A percentile compares a stretch with the other conserved stretches of the same genome.
Evolutionary conservation across 2,113 vertebrate genomes (phyloP).

Genomic region (Xyrauchen texanus): DNA sequence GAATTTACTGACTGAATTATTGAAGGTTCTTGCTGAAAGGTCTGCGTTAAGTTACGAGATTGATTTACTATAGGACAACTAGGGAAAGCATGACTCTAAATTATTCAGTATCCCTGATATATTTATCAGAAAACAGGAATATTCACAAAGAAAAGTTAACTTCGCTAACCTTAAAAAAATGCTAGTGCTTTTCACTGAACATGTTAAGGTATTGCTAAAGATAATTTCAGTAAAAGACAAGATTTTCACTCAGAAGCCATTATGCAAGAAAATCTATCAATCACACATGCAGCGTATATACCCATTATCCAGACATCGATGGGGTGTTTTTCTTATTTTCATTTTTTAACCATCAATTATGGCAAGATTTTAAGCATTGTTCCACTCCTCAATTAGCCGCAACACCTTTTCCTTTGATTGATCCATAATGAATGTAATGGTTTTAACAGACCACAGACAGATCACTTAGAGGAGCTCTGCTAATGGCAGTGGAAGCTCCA

Average conservation of each 20-base stretch:
- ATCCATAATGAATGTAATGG: slow-evolving; percentile 93
- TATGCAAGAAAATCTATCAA: slow-evolving; percentile 56
- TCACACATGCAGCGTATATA: slow-evolving; percentile 49
- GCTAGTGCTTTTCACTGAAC: slow-evolving; percentile 11
- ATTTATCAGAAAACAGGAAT: neutral
- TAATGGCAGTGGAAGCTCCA: slow-evolving; percentile 76
- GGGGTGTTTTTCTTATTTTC: slow-evolving; percentile 60
- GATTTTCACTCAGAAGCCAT: slow-evolving; percentile 52
- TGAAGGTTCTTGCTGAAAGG: no score
- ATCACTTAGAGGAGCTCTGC: slow-evolving; percentile 96
- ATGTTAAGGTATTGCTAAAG: slow-evolving; percentile 37
- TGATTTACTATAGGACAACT: neutral
- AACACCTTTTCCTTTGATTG: slow-evolving; percentile 88
- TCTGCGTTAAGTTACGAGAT: no score
- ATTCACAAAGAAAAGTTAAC: slow-evolving; percentile 30
- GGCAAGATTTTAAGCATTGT: slow-evolving; percentile 79
- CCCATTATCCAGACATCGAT: slow-evolving; percentile 57
- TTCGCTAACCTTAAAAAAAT: slow-evolving; percentile 40
- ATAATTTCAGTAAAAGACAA: slow-evolving; percentile 57
- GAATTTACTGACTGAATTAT: no score
- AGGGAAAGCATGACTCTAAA: neutral
- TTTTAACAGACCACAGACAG: slow-evolving; percentile 93
- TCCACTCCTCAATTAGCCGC: slow-evolving; percentile 91
- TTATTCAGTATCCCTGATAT: neutral
- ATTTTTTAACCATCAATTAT: slow-evolving; percentile 73